Conservation (phyloP, 2,888 invertebrate species). For the Tricholauxania praeusta region DNA sequence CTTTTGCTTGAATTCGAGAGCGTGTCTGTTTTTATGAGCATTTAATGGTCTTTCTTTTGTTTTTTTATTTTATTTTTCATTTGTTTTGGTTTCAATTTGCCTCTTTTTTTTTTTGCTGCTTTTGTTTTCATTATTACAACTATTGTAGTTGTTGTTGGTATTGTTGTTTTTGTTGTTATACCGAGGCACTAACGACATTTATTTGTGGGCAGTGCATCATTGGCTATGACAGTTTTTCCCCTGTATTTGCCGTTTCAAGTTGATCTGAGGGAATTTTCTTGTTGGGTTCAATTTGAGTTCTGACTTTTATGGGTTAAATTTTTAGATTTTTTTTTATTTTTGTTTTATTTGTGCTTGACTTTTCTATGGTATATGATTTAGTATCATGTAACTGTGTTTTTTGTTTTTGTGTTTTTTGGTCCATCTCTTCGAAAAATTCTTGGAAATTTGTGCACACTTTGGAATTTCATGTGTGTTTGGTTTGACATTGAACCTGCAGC, state of each 20-base stretch:
- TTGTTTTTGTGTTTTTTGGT: conserved; percentile 40
- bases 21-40: conserved; percentile 56
- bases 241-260: conserved; percentile 44
- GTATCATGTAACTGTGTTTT: conserved; percentile 63
- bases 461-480: conserved; percentile 50
- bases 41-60: conserved; percentile 53
- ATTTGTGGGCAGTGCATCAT: conserved; percentile 44
- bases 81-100: conserved; percentile 63
- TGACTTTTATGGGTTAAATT: conserved; percentile 30
- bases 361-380: conserved; percentile 60
- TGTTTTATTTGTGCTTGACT: conserved; percentile 22
- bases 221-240: conserved; percentile 55
- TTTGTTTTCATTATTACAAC: conserved; percentile 17
- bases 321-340: conserved; percentile 16
- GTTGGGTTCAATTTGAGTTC: conserved; percentile 47
- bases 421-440: conserved; percentile 59
- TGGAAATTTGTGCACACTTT: conserved; percentile 65
- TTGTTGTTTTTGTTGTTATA: conserved; percentile 20
- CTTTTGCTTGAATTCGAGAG: conserved; percentile 12
- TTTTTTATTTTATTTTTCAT: conserved; percentile 35
- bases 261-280: conserved; percentile 31
- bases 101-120: conserved; percentile 46
- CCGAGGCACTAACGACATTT: conserved; percentile 36
- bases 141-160: conserved; percentile 27
- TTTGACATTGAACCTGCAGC: conserved; percentile 51